These are phyloP conservation scores for Tenthredo amoena DNA, from an alignment of 2,888 invertebrate species.

Conservation along the genomic window DNA sequence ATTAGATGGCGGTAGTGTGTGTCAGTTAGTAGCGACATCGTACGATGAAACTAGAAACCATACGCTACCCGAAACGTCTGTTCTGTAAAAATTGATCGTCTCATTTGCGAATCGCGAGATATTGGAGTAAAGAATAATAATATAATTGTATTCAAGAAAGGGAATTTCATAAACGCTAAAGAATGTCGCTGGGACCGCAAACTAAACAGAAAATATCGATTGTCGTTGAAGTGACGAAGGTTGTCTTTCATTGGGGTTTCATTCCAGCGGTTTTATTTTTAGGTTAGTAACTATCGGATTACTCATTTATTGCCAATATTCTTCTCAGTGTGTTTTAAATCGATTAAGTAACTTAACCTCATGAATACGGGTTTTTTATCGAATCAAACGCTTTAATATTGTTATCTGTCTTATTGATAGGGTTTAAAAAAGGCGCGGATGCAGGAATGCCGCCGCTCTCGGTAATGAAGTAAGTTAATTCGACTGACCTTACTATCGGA, in stretches of 20 bases:
- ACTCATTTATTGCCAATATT: neutral
- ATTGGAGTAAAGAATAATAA: neutral
- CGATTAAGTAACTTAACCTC: neutral
- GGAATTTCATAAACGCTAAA: constrained; percentile 47
- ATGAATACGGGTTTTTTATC: neutral
- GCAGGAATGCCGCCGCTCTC: constrained; percentile 84
- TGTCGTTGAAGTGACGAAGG: constrained; percentile 82
- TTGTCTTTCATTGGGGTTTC: constrained; percentile 85
- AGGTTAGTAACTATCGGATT: constrained; percentile 78
- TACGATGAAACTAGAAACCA: neutral
- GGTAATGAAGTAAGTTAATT: constrained; percentile 78
- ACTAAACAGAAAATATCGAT: constrained; percentile 83
- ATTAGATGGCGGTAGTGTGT: neutral
- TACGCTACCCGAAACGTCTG: neutral
- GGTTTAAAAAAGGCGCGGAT: constrained; percentile 85
- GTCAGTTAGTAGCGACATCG: neutral
- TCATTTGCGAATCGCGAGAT: neutral
- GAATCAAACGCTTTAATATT: neutral
- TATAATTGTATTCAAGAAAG: neutral
- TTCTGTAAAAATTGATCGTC: neutral
- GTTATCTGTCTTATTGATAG: constrained; percentile 75
- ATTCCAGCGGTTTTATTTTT: constrained; percentile 85
- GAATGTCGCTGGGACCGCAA: constrained; percentile 78
- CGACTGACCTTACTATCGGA: neutral
- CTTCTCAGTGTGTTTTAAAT: neutral